phyloP scores from a whole-genome alignment of 1,140 invertebrate species.

The Drosophila repleta region DNA sequence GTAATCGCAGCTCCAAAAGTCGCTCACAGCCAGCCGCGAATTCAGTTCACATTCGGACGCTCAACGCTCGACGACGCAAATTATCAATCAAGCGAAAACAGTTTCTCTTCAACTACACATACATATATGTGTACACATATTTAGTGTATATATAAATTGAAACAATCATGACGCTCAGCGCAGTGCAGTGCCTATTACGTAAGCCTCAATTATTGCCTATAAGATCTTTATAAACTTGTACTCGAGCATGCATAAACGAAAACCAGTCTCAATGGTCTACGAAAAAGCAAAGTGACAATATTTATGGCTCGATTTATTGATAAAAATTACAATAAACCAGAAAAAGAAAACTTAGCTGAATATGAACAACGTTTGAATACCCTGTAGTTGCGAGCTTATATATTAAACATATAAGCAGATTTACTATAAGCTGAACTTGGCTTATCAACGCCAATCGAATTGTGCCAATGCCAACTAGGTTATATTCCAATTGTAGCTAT shows the following conservation, averaged over 20 bases:
- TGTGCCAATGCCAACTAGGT: too few species aligned
- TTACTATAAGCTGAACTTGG: too few species aligned
- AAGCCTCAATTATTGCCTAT: slow-evolving; percentile 61
- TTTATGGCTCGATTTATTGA: slow-evolving; percentile 37
- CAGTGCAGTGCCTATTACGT: slow-evolving; percentile 66
- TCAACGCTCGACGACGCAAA: slow-evolving; percentile 35
- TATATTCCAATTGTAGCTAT: too few species aligned
- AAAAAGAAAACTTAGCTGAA: not conserved
- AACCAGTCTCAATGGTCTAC: slow-evolving; percentile 19
- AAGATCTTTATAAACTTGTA: slow-evolving; percentile 22
- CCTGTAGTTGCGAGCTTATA: not conserved
- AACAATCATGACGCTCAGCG: slow-evolving; percentile 58
- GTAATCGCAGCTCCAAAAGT: slow-evolving; percentile 35
- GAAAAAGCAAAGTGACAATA: slow-evolving; percentile 37
- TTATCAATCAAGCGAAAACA: slow-evolving; percentile 32
- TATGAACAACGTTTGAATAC: not conserved
- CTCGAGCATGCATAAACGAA: slow-evolving; percentile 3
- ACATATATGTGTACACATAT: slow-evolving; percentile 11
- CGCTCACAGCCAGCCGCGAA: slow-evolving; percentile 10
- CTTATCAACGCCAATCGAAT: too few species aligned
- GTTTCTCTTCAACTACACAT: not conserved
- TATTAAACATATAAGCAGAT: too few species aligned
- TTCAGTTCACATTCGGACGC: slow-evolving; percentile 65
- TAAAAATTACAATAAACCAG: slow-evolving; percentile 26
- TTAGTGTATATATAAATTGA: slow-evolving; percentile 24